These are phyloP conservation scores for Cyphomyrus plagiostoma DNA, from an alignment of 2,113 vertebrate species.

Conservation along the genomic window DNA sequence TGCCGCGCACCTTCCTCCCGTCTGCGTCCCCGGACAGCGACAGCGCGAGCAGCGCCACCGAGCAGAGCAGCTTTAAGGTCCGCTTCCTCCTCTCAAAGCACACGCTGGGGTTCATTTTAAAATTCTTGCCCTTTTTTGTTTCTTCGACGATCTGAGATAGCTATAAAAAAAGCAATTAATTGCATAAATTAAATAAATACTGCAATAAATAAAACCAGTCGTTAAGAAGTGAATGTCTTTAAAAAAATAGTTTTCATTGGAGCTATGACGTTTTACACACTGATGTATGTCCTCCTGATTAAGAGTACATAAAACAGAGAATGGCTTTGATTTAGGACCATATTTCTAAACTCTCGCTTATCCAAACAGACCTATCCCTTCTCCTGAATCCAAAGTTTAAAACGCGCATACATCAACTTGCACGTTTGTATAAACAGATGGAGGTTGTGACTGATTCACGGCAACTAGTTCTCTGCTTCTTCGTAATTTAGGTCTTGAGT, in stretches of 20 bases:
- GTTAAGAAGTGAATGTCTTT: background rate
- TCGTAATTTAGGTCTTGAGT: background rate
- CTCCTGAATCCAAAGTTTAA: background rate
- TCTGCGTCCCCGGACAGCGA: conserved; percentile 66
- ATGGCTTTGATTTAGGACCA: conserved; percentile 22
- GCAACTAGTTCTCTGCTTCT: background rate
- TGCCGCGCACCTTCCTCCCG: conserved; percentile 74
- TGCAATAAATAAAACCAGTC: background rate
- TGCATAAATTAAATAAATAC: conserved; percentile 17
- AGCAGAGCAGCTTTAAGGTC: conserved; percentile 47
- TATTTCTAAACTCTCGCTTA: conserved; percentile 42
- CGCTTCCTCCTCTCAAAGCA: conserved; percentile 34
- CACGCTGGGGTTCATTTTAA: conserved; percentile 10
- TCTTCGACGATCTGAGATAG: background rate
- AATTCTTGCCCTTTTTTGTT: background rate
- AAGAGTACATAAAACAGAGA: conserved; percentile 32
- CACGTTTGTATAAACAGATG: background rate
- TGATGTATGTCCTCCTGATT: conserved; percentile 36
- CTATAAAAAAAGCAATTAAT: background rate
- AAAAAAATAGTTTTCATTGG: background rate
- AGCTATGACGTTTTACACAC: background rate
- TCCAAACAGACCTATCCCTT: background rate
- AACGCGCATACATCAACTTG: background rate
- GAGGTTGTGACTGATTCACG: background rate
- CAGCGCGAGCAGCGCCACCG: conserved; percentile 65